Conservation (phyloP, 2,797 vertebrate genomes). For the Anabacerthia variegaticeps region DNA sequence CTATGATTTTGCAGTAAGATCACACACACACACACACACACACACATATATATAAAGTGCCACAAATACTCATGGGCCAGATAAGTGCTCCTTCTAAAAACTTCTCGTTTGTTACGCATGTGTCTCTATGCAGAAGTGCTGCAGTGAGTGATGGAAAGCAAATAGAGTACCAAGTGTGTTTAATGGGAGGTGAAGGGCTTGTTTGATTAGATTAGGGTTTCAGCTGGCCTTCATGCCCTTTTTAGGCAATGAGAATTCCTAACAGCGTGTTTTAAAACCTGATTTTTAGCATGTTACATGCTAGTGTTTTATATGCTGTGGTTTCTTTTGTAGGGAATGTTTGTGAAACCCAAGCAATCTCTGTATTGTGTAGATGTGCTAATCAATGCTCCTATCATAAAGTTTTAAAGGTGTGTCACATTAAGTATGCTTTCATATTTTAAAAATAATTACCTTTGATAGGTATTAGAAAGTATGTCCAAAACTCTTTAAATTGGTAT, state of each 20-base stretch:
- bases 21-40: neutral
- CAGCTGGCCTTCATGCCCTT: slow-evolving; percentile 5
- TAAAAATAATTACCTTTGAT: neutral
- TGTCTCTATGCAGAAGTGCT: neutral
- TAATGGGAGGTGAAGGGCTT: neutral
- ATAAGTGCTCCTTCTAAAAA: neutral
- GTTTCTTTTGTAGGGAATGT: neutral
- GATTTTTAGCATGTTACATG: neutral
- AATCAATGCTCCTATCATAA: neutral
- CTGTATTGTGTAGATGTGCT: neutral
- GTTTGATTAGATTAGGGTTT: slow-evolving; percentile 7
- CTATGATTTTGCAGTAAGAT: neutral
- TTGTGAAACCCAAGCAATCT: neutral
- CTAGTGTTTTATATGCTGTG: neutral
- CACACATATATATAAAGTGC: neutral
- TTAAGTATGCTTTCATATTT: neutral
- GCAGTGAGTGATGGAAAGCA: neutral
- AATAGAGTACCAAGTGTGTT: neutral
- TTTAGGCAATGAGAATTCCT: neutral
- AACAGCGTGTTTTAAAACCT: neutral
- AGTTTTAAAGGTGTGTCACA: neutral
- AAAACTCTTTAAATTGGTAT: neutral
- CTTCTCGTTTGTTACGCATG: neutral
- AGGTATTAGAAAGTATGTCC: neutral
- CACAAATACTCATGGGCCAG: neutral